Evolutionary conservation across 2,113 vertebrate species (phyloP), one percentile per base, ranked within the genome.

Genomic region (Salvelinus namaycush): DNA sequence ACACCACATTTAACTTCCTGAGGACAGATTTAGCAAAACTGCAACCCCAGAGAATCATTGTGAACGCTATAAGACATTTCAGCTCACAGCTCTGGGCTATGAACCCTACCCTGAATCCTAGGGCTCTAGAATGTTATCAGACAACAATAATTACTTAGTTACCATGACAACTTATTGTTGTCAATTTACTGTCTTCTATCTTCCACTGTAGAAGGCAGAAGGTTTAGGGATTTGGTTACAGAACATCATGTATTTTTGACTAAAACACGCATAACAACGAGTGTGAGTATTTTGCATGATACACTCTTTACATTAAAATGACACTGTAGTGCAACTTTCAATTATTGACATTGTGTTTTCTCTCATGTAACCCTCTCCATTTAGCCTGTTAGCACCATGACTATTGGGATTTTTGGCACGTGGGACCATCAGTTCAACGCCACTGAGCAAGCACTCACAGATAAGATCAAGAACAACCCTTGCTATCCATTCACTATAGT

Each of bases 341-440:
- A 68, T 9, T 3, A 68, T 11, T 20, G 12, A 34, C 18, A 34
- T 67, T 67, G 1, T 27, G 59, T 39, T 68, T 22, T 62, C 59
- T 9, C n/a, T 24, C 39, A 44, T 44, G 39, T 62, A 8, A 62
- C n/a, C 16, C 7, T 62, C 59, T 62, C n/a, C 9, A 22, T 31
- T 72, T 49, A 26, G 27, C 22, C 22, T 49, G 48, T 39, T 27
- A 48, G 39, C 73, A 49, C 34, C 22, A 75, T 75, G 73, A 22
- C 62, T 48, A 67, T 49, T 2, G 73, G 73, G 16, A 75, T 75
- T 51, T 75, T 66, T 29, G 27, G 62, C 13, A 67, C 73, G 4
- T 75, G 73, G 62, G 73, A 66, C 31, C 27, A 68, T 68, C 67
- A 34, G 67, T 34, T 68, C 67, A 49, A 39, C 4, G 26, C 27